A percentile compares a stretch with the other conserved stretches of the same genome.
Evolutionary conservation across 2,113 vertebrate species (phyloP).

Genomic region (Castor canadensis): DNA sequence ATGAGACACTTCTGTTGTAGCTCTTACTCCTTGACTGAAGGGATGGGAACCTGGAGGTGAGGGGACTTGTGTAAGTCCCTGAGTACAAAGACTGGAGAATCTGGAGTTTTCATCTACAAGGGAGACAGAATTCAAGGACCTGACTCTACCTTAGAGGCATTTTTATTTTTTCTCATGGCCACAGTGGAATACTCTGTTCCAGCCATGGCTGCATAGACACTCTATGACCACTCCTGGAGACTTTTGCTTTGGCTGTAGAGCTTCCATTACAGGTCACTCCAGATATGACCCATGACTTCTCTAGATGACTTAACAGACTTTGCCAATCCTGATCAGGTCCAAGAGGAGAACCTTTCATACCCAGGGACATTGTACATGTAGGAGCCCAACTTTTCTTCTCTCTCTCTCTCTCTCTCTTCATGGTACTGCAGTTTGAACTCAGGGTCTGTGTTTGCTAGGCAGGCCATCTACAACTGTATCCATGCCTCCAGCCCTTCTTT

Average conservation of each 20-base stretch:
- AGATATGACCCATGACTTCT: not conserved
- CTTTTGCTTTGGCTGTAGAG: not conserved
- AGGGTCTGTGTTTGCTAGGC: too few species aligned
- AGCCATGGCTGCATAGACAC: not conserved
- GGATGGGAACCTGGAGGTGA: not conserved
- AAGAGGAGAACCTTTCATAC: not conserved
- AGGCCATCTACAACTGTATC: too few species aligned
- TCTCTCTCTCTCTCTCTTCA: too few species aligned
- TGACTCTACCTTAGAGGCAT: not conserved
- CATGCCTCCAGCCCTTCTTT: too few species aligned
- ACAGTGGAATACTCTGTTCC: not conserved
- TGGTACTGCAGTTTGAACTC: too few species aligned
- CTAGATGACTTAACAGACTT: not conserved
- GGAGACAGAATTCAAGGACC: not conserved
- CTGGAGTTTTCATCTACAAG: not conserved
- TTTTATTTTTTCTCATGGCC: not conserved
- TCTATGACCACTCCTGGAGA: not conserved
- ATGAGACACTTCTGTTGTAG: not conserved
- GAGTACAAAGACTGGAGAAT: too few species aligned
- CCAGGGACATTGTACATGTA: not conserved
- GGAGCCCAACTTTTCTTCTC: too few species aligned
- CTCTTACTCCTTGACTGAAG: not conserved
- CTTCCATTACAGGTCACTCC: not conserved
- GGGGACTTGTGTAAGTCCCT: not conserved
- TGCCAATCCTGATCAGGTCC: not conserved